Base-by-base conservation (phyloP, 2,113 vertebrate species). In the Chrysemys picta region DNA sequence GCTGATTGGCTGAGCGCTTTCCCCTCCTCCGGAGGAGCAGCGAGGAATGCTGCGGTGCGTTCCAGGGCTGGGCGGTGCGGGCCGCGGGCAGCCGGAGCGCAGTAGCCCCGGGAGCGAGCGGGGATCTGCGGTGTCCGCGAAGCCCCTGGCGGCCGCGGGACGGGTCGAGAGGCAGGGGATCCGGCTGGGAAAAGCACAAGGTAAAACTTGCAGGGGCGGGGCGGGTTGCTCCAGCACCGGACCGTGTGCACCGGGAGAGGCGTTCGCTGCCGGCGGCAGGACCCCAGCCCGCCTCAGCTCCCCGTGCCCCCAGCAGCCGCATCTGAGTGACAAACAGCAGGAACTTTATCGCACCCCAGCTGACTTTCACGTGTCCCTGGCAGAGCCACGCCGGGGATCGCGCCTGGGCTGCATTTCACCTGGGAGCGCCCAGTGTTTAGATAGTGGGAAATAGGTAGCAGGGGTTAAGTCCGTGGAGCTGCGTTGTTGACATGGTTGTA, bases 21-120 rank as follows among this genome's bases (percentile, higher is more conserved):
- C 27, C 52, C 27, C 21, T 4, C 24, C 4, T 3, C 76, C 47
- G 10, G 11, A 24, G 76, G 38, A 3, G 38, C 38, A 2, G 38
- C 9, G 49, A 81, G 87, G 91, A 93, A 89, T 57, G 82, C 52
- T 84, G 87, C 42, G 25, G 75, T 27, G 38, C 22, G 82, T 42
- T 54, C 75, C 42, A 87, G 80, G 83, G 83, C 13, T 10, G 42
- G 1, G 16, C 2, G 56, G 10, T 0, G 52, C 35, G 29, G 47
- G 27, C 6, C 12, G 69, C 3, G 47, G 62, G 31, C 14, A 75
- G 90, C 90, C 27, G 6, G 59, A 1, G 8, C 16, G 2, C n/a
- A 53, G 1, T 25, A 38, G 62, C 1, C 0, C 38, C 14, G 52
- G 12, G 0, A 2, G n/a, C 35, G 4, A 14, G 52, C 4, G 50